phyloP scores from a whole-genome alignment of 2,888 invertebrate genomes.

The Heterodera filipjevi region DNA sequence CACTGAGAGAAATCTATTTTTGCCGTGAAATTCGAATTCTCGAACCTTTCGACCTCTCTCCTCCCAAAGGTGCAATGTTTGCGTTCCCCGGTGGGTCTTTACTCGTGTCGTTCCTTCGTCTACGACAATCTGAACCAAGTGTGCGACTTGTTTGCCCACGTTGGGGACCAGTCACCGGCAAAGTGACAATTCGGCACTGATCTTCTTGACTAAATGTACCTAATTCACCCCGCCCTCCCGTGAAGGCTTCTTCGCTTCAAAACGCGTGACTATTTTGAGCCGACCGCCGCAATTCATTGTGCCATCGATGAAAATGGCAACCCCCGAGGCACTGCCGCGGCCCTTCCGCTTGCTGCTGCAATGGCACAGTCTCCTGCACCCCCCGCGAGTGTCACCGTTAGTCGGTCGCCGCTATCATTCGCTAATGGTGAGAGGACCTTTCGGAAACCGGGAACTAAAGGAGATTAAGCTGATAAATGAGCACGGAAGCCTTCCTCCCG shows the following conservation, averaged over 20 bases:
- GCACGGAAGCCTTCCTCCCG: too few relatives aligned
- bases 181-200: too few relatives aligned
- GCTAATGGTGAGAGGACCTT: too few relatives aligned
- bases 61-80: constrained; percentile 51
- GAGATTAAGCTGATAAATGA: too few relatives aligned
- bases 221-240: background rate
- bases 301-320: constrained; percentile 7
- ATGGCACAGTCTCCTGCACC: background rate
- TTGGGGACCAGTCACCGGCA: constrained; percentile 50
- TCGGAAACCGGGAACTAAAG: too few relatives aligned
- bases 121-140: constrained; percentile 64
- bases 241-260: constrained; percentile 57
- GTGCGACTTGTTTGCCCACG: constrained; percentile 65
- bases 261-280: constrained; percentile 64
- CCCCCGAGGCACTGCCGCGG: background rate
- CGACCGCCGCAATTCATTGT: constrained; percentile 51
- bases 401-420: too few relatives aligned
- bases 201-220: too few relatives aligned
- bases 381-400: too few relatives aligned
- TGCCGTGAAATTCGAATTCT: too few relatives aligned
- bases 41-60: too few relatives aligned
- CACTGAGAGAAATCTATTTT: too few relatives aligned
- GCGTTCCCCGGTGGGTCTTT: constrained; percentile 57
- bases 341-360: background rate
- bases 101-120: constrained; percentile 64